phyloP scores from a whole-genome alignment of 2,113 vertebrate genomes.

The Oryzias woworae region DNA sequence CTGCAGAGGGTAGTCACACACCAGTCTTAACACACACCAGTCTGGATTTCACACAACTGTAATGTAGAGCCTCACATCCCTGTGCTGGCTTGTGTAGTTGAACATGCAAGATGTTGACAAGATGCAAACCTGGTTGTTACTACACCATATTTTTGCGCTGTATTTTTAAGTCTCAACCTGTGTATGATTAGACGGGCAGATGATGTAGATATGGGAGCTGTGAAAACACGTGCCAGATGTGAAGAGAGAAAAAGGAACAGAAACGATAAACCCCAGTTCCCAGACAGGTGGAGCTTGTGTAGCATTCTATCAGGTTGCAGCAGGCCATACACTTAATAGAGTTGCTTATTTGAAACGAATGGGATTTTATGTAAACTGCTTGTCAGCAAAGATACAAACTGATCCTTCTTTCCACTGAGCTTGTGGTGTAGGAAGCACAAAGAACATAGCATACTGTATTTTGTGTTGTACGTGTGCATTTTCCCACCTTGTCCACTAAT shows the following conservation, averaged over 20 bases:
- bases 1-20: constrained; percentile 80
- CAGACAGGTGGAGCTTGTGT: constrained; percentile 55
- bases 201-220: constrained; percentile 2
- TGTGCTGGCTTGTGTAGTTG: too few relatives aligned
- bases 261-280: constrained; percentile 25
- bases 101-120: constrained; percentile 2
- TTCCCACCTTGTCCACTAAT: constrained; percentile 30
- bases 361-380: constrained; percentile 77
- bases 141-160: constrained; percentile 11
- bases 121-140: constrained; percentile 18
- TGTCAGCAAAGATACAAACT: constrained; percentile 75
- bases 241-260: constrained; percentile 7
- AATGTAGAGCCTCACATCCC: constrained; percentile 3
- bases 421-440: constrained; percentile 24
- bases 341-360: constrained; percentile 68
- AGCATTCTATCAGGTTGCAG: constrained; percentile 45
- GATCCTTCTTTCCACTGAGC: constrained; percentile 69
- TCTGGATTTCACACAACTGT: constrained; percentile 14
- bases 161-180: constrained; percentile 21
- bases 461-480: constrained; percentile 26
- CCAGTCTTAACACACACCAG: constrained; percentile 37
- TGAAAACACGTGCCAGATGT: constrained; percentile 31
- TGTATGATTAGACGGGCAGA: constrained; percentile 25
- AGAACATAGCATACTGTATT: constrained; percentile 34
- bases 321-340: constrained; percentile 62